Evolutionary conservation across 2,113 vertebrate genomes (phyloP).

Genomic region (Nycticryphes semicollaris): DNA sequence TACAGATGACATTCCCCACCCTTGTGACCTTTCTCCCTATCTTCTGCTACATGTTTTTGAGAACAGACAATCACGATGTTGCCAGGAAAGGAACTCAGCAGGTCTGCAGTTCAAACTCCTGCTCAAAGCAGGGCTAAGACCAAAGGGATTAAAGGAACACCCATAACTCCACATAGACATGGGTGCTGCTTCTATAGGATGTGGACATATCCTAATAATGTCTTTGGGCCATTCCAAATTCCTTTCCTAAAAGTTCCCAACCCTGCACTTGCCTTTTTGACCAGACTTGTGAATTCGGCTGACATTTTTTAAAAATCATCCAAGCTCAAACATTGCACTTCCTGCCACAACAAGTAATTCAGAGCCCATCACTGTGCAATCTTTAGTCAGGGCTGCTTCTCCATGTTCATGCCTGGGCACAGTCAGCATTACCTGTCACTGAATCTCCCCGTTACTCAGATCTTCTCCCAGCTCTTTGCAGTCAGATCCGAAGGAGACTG

Average conservation of each 20-base stretch:
- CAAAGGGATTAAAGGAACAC: not conserved
- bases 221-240: not conserved
- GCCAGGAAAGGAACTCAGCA: not conserved
- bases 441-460: not conserved
- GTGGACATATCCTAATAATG: not conserved
- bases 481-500: not conserved
- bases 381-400: not conserved
- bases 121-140: not conserved
- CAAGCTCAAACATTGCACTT: not conserved
- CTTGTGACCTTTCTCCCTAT: not conserved
- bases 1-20: not conserved
- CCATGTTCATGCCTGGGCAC: not conserved
- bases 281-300: not conserved
- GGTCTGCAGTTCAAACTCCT: not conserved
- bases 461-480: not conserved
- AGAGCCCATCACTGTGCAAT: not conserved
- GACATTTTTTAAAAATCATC: fast-evolving
- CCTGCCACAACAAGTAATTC: not conserved
- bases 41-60: not conserved
- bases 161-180: not conserved
- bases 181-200: not conserved
- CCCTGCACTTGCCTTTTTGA: not conserved
- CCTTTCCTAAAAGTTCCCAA: not conserved
- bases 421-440: not conserved
- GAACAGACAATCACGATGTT: not conserved